A percentile compares a stretch with the other conserved stretches of the same genome.
phyloP scores from a whole-genome alignment of 2,797 vertebrate genomes.

The Danio jaintianensis region DNA sequence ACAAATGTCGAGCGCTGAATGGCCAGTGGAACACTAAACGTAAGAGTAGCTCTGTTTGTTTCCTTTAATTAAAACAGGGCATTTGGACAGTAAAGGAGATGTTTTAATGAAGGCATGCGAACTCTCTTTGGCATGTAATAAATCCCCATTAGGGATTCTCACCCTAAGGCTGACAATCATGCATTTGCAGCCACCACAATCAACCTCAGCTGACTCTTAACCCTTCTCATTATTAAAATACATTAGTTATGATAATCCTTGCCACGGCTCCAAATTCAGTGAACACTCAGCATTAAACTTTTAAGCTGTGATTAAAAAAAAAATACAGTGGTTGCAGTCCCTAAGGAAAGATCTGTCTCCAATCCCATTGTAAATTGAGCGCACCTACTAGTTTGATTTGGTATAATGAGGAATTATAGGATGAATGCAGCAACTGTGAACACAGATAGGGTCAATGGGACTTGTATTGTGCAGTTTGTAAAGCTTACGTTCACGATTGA shows the following conservation, averaged over 20 bases:
- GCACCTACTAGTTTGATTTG: conserved; percentile 76
- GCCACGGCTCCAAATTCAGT: conserved; percentile 63
- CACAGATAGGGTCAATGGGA: conserved; percentile 65
- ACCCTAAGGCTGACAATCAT: conserved; percentile 54
- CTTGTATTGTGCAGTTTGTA: conserved; percentile 63
- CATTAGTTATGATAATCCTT: conserved; percentile 74
- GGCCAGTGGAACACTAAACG: conserved; percentile 25
- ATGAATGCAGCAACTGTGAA: conserved; percentile 76
- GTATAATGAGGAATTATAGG: conserved; percentile 79
- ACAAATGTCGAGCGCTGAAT: conserved; percentile 15
- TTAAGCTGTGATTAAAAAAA: conserved; percentile 77
- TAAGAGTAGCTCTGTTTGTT: conserved; percentile 34
- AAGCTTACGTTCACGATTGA: conserved; percentile 57
- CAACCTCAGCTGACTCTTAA: conserved; percentile 53
- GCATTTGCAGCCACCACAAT: conserved; percentile 51
- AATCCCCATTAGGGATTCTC: conserved; percentile 53
- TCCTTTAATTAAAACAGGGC: conserved; percentile 40
- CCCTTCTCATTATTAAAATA: conserved; percentile 72
- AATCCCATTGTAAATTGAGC: conserved; percentile 75
- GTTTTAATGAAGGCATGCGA: conserved; percentile 40
- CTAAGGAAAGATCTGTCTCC: conserved; percentile 72
- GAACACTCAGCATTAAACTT: conserved; percentile 70
- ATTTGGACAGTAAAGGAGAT: conserved; percentile 34
- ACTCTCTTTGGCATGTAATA: conserved; percentile 50
- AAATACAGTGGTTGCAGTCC: conserved; percentile 62